These are phyloP conservation scores for Willowsia nigromaculata DNA, from an alignment of 2,888 invertebrate species.

Conservation along the genomic window DNA sequence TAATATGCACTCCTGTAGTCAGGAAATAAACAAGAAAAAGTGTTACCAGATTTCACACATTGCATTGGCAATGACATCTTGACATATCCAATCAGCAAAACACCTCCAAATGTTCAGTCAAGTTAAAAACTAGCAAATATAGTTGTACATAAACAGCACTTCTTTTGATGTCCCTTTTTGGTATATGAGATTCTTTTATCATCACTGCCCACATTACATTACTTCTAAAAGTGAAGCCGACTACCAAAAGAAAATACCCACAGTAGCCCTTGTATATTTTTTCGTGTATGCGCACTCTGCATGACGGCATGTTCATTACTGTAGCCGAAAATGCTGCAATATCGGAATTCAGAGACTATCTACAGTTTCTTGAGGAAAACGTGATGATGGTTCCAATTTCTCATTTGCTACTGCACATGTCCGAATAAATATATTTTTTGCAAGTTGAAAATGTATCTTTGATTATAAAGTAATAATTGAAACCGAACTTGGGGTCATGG, in stretches of 20 bases:
- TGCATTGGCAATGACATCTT: slow-evolving; percentile 13
- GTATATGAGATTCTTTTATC: background rate
- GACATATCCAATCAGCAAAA: slow-evolving; percentile 39
- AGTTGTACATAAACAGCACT: background rate
- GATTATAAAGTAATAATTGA: slow-evolving; percentile 41
- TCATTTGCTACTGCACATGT: background rate
- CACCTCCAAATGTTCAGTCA: slow-evolving; percentile 1
- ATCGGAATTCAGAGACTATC: background rate
- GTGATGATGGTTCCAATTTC: background rate
- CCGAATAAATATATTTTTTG: background rate
- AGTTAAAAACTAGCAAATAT: background rate
- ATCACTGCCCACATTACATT: background rate
- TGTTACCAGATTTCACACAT: background rate
- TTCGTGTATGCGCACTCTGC: background rate
- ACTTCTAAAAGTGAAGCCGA: background rate
- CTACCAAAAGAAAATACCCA: background rate
- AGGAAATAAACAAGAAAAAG: background rate
- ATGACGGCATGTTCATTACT: background rate
- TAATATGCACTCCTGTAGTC: too few relatives aligned
- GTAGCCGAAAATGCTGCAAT: background rate
- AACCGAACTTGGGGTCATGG: slow-evolving; percentile 36
- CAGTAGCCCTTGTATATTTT: slow-evolving; percentile 1
- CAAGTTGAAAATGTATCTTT: slow-evolving; percentile 27
- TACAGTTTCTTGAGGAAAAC: background rate
- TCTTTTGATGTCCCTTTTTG: background rate